Conservation (phyloP, 1,140 invertebrate species). For the Cydia splendana region DNA sequence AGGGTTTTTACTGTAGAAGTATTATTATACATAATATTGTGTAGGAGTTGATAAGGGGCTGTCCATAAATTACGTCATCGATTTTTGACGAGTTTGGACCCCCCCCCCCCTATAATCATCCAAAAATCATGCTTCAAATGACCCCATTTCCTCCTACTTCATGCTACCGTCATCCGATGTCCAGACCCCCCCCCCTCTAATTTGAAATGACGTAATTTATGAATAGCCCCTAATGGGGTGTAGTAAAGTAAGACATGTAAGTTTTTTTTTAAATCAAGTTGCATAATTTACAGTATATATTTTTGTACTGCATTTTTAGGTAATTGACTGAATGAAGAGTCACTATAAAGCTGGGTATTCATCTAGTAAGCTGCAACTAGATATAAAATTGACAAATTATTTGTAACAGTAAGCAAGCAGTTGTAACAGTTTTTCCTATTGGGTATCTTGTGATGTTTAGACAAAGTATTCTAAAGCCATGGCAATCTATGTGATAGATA, state of each 20-base stretch:
- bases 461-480: slow-evolving; percentile 23
- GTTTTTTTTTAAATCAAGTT: slow-evolving; percentile 4
- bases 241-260: slow-evolving; percentile 14
- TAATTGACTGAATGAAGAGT: slow-evolving; percentile 1
- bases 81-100: too few relatives aligned
- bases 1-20: neutral
- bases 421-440: neutral
- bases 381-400: neutral
- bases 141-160: too few relatives aligned
- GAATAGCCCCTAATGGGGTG: too few relatives aligned
- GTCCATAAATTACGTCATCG: too few relatives aligned
- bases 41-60: neutral
- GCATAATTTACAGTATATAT: slow-evolving; percentile 28
- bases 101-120: too few relatives aligned
- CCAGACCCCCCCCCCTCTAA: too few relatives aligned
- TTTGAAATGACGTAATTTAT: too few relatives aligned
- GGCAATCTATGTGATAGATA: slow-evolving; percentile 30
- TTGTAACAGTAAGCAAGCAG: neutral
- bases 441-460: neutral
- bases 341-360: neutral
- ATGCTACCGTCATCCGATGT: too few relatives aligned
- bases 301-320: slow-evolving; percentile 17
- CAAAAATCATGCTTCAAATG: too few relatives aligned
- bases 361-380: neutral
- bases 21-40: slow-evolving; percentile 12